Evolutionary conservation across 2,113 vertebrate genomes (phyloP), one percentile per base, ranked within the genome.

Genomic region (Rhodinocichla rosea): DNA sequence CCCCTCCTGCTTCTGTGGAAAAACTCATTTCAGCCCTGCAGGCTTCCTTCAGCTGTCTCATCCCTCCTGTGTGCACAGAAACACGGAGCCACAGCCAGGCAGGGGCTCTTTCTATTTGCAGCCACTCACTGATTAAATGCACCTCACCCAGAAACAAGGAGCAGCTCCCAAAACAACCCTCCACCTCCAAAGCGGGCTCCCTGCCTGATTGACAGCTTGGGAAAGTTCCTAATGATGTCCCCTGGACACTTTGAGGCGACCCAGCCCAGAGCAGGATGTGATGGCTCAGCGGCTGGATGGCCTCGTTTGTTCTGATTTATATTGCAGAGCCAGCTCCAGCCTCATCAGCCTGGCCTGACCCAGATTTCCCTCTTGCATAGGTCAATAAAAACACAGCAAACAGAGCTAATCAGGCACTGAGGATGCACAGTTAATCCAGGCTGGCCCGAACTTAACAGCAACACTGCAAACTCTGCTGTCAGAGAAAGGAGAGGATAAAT

Each of bases 271-370:
- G 95, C 49, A 2, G 33, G 92, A 79, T 89, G 52, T 76, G 95
- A 92, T 94, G 92, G 87, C 95, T 96, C 85, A 74, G 87, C 23
- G 33, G 86, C 74, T 13, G 81, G 20, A 55, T 53, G 83, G 81
- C 84, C 91, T 96, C 33, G 16, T 95, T 94, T 82, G 74, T 53
- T 40, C 89, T 81, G 82, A 95, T 96, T 97, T 94, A 73, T 84
- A 63, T 80, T 86, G 40, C 90, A 91, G 30, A 91, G 93, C 84
- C 92, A 92, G 89, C 76, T 82, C 95, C 15, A 59, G 93, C 92
- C 94, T 95, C 96, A 84, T 94, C 97, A 97, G 96, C 95, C 85
- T 18, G 75, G 85, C 84, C 94, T 98, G 97, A 98, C 98, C 98
- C 97, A 98, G 80, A 98, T 98, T 97, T 70, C 56, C 94, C 94